Percentiles rank a stretch among this genome's conserved stretches.
Evolutionary conservation across 2,888 invertebrate species (phyloP).

Genomic region (Muschampia plurimacula): DNA sequence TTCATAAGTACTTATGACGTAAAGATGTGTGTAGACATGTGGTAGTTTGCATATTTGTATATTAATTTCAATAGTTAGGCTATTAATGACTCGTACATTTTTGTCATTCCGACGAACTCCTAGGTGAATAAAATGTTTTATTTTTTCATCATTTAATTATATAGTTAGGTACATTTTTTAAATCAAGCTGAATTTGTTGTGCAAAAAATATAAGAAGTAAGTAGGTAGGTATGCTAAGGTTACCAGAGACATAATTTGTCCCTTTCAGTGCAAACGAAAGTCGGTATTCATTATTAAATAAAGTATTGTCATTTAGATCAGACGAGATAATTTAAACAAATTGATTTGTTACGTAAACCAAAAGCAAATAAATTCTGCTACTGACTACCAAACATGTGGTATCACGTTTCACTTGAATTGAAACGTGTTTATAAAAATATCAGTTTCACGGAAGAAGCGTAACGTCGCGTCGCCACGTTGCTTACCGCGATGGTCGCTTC

Average conservation of each 20-base stretch:
- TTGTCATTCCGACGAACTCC: too few relatives aligned
- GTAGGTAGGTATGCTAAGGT: too few relatives aligned
- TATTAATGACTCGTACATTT: too few relatives aligned
- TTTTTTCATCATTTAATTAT: too few relatives aligned
- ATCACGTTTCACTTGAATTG: conserved; percentile 61
- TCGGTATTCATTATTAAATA: conserved; percentile 12
- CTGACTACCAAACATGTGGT: conserved; percentile 58
- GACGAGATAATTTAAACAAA: conserved; percentile 45
- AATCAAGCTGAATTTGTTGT: too few relatives aligned
- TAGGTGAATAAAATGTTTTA: too few relatives aligned
- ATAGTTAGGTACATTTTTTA: too few relatives aligned
- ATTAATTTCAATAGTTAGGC: too few relatives aligned
- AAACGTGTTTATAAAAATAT: conserved; percentile 67
- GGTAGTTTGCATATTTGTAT: too few relatives aligned
- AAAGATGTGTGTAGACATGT: not conserved
- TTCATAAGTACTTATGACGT: not conserved
- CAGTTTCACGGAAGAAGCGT: conserved; percentile 50
- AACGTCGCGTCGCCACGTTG: not conserved
- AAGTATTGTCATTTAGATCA: conserved; percentile 35
- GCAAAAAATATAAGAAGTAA: too few relatives aligned
- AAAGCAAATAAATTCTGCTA: conserved; percentile 59
- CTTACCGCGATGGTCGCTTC: not conserved
- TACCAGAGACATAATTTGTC: not conserved
- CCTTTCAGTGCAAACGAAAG: not conserved
- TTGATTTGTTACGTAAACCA: conserved; percentile 50